Evolutionary conservation across 2,113 vertebrate genomes (phyloP), one percentile per base, ranked within the genome.

Genomic region (Catagonus wagneri): DNA sequence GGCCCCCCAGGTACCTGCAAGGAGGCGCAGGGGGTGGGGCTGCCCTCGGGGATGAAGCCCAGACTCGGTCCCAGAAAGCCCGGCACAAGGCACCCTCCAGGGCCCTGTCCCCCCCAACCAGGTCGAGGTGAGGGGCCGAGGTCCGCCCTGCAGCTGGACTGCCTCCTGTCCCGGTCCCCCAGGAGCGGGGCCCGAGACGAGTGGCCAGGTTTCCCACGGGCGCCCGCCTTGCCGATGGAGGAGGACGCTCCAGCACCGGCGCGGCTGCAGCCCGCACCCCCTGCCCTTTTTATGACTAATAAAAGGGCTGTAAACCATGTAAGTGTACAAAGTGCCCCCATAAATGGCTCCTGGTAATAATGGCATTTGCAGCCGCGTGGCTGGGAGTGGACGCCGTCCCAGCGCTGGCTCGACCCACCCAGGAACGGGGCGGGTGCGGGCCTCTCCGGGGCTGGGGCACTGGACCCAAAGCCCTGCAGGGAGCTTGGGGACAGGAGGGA

Each of bases 271-370:
- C 54, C 69, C 63, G 34, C 65, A 60, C 27, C 63, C 36, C 58
- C 44, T 34, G 58, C 44, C 32, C 34, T 34, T 78, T 90, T 90
- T 76, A 93, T 76, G 79, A 65, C 93, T 72, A 76, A 81, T 97
- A 92, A 96, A 94, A 83, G 89, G 89, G 71, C 2, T 65, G 83
- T 97, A 95, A 97, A 95, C 84, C 52, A 39, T 7, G 66, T 0
- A 0, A 9, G 52, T 83, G 83, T 39, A 71, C 93, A 89, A 60
- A 94, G 93, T 5, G 27, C 34, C 90, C 96, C 85, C 69, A 29
- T 84, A 93, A 96, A 84, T 25, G 83, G 63, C 91, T 87, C 93
- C 91, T 3, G 60, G 81, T 80, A 50, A 71, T 56, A 39, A 81
- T n/a, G 94, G 52, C 85, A 54, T 75, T 22, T 65, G 54, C 84